Base-by-base conservation (phyloP, 2,797 vertebrate species). In the Pelochelys cantorii region DNA sequence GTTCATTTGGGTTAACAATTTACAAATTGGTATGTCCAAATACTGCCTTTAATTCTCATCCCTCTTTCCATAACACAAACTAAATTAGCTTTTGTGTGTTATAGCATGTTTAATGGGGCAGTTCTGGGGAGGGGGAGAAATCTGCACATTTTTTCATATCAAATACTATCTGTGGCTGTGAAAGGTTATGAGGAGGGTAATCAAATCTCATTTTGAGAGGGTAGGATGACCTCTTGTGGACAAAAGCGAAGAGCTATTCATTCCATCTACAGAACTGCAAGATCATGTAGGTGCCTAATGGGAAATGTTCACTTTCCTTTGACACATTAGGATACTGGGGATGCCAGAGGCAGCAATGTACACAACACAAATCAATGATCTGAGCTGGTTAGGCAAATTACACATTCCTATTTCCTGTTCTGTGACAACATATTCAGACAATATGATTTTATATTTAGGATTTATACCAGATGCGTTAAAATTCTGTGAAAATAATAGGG, bases 1-100 rank as follows among this genome's bases (percentile, higher is more conserved):
- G 59, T 71, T 62, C 48, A 22, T 79, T 90, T 89, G n/a, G 65
- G 94, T 97, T 97, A 97, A 97, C 88, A 93, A 93, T 96, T 95
- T 94, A 81, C 87, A 89, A 95, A 88, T 20, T 68, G 57, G 12
- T 71, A 79, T 14, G 60, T 81, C 57, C 27, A 93, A 94, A 85
- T n/a, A 22, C 31, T 65, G 62, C 18, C 11, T 75, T 90, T 86
- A 79, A 57, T 71, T 85, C 29, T 84, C 79, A 15, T 2, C 62
- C 68, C 2, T 54, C 87, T 90, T 89, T 79, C 54, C 78, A 0
- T 56, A 90, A 77, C 5, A 3, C 56, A 59, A 18, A 68, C n/a
- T 81, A 62, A 1, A 29, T 81, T 42, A 86, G 37, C 29, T 94
- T 71, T 54, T 82, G 22, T 77, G 14, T 85, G 92, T 55, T 53